Evolutionary conservation across 2,888 invertebrate species (phyloP), one percentile per base, ranked within the genome.

Genomic region (Poecilus cupreus): DNA sequence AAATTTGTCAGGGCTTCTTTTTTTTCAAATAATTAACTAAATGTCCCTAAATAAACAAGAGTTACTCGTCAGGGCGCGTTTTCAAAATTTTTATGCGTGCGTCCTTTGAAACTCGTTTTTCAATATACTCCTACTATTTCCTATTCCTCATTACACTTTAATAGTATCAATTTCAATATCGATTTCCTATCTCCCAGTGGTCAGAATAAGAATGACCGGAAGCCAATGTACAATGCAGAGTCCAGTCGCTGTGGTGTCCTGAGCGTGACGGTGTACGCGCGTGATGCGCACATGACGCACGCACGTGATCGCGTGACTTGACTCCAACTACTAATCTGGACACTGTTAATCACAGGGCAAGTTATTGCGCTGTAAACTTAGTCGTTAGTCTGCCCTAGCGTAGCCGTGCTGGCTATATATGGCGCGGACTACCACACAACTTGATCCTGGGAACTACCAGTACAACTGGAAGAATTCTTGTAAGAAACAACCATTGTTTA

Each of bases 311-410:
- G 79, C 79, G 79, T 79, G 79, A 60, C 77, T 60, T 60, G 39
- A 76, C 76, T n/a, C 24, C 26, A 70, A 39, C 51, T 39, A 79
- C 49, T 79, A 79, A 79, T 79, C 79, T 79, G 68, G 54, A 68
- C 51, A 70, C 51, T 37, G 79, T 80, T 80, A 80, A 80, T 80
- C 80, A 80, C 80, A 80, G 72, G 57, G 39, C 80, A 51, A 72
- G 32, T 80, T 80, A 80, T 72, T 80, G 80, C 57, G 57, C 72
- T 72, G 80, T 80, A 80, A 80, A 80, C 64, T 80, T 80, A 51
- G 57, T 72, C 54, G 80, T 80, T 80, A 80, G 26, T 13, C 18
- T 6, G 64, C 16, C n/a, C 60, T 60, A 24, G n/a, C n/a, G 26
- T 60, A 24, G n/a, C 24, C n/a, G 32, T n/a, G 3, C 11, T 6